Conservation (phyloP, 2,888 invertebrate genomes). For the Dioctria rufipes region DNA sequence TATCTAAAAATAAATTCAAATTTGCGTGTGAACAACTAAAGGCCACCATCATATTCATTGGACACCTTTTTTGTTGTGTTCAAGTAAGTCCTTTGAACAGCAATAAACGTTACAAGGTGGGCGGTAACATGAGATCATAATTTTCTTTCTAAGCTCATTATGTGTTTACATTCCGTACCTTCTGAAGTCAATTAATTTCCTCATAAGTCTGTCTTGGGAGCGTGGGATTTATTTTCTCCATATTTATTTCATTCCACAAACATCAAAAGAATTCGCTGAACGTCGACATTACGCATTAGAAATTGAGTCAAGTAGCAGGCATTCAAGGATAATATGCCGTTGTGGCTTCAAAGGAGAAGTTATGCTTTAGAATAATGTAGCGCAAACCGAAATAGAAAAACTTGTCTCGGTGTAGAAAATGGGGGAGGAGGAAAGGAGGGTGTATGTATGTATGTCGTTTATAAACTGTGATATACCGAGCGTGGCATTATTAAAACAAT, state of each 20-base stretch:
- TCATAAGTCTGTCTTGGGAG: background rate
- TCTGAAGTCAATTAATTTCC: slow-evolving; percentile 34
- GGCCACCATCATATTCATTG: too few relatives aligned
- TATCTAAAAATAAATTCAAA: too few relatives aligned
- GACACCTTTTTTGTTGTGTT: too few relatives aligned
- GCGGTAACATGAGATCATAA: too few relatives aligned
- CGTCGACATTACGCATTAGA: background rate
- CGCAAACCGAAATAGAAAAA: slow-evolving; percentile 5
- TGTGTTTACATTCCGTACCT: background rate
- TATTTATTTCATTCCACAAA: background rate
- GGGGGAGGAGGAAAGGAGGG: background rate
- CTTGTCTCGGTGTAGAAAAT: background rate
- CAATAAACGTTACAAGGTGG: too few relatives aligned
- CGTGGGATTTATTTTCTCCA: slow-evolving; percentile 12
- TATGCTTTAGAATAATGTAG: background rate
- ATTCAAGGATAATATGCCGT: background rate
- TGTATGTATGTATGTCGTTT: background rate
- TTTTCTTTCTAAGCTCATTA: background rate
- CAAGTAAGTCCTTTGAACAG: too few relatives aligned
- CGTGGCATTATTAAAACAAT: slow-evolving; percentile 17
- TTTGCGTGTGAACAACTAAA: too few relatives aligned
- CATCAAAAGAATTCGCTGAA: background rate
- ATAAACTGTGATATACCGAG: slow-evolving; percentile 11
- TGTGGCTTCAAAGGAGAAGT: background rate
- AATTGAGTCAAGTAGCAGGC: slow-evolving; percentile 13